Evolutionary conservation across 2,888 invertebrate genomes (phyloP), one percentile per base, ranked within the genome.

Genomic region (Mythimna vitellina): DNA sequence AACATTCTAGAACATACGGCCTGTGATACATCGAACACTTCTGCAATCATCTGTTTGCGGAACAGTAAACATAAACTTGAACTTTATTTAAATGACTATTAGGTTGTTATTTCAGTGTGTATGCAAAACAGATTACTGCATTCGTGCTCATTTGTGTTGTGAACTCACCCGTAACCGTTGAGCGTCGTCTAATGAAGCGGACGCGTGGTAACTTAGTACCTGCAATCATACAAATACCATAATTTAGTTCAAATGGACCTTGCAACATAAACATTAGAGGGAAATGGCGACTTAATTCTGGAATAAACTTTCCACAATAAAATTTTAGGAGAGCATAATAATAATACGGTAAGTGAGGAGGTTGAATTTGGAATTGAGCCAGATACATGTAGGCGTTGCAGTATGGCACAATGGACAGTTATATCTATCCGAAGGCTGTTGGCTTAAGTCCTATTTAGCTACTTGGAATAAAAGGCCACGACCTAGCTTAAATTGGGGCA

Each of bases 171-270:
- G 97, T 92, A 99, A 96, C 93, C 97, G 97, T 91, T 98, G 97
- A 68, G 99, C 99, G 94, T 99, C 99, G 90, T 99, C 99, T 86
- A 98, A 92, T 75, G 98, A 98, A 72, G 99, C 99, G 49, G 99
- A 98, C 70, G 99, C 99, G 95, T 99, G 99, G 96, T 99, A 99
- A 93, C 99, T 99, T 88, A 99, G 96, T 83, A 97, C 97, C 96
- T 96, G 95, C 58, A 95, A 92, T 75, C 61, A 78, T 65, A 84
- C 32, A 83, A 79, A 81, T 69, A 70, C 70, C 54, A 75, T 62
- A 14, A 57, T 70, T 67, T 65, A 72, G 35, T 56, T 64, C 32
- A 65, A 68, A 77, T 69, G 57, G 60, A 25, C 61, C 46, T 49
- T 66, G 7, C 7, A 64, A 22, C 25, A 69, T 51, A 64, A 32